phyloP scores from a whole-genome alignment of 2,888 invertebrate species.

The Rhogogaster chlorosoma region DNA sequence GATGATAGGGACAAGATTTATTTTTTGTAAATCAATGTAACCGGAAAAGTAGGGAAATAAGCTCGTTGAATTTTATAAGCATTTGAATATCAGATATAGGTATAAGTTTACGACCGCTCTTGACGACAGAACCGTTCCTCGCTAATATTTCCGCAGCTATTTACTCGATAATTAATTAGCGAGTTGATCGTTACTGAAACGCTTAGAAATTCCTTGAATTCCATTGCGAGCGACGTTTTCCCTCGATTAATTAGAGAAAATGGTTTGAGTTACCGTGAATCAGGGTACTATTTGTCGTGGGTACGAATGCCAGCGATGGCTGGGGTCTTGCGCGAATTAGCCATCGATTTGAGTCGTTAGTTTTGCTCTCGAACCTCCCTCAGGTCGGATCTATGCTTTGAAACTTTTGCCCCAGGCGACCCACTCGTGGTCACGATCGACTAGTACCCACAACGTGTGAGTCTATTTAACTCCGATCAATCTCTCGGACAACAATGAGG shows the following conservation, averaged over 20 bases:
- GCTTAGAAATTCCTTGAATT: neutral
- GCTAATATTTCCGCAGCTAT: neutral
- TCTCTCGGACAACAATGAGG: conserved; percentile 35
- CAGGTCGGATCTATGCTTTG: neutral
- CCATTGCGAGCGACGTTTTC: neutral
- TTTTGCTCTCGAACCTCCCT: conserved; percentile 4
- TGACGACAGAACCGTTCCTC: neutral
- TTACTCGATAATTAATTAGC: neutral
- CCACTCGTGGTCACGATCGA: neutral
- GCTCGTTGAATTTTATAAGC: neutral
- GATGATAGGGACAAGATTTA: neutral
- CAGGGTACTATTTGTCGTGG: conserved; percentile 13
- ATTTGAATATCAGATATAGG: neutral
- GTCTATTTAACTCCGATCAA: conserved; percentile 41
- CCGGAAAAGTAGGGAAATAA: neutral
- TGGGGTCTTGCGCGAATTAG: neutral
- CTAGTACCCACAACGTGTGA: conserved; percentile 9
- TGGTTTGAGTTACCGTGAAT: neutral
- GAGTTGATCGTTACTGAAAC: neutral
- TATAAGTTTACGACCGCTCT: neutral
- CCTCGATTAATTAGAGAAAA: conserved; percentile 7
- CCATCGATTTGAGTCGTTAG: conserved; percentile 31
- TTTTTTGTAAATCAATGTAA: neutral
- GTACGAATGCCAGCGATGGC: neutral
- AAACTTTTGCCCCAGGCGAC: neutral